Conservation (phyloP, 2,888 invertebrate species). For the Tachina grossa region DNA sequence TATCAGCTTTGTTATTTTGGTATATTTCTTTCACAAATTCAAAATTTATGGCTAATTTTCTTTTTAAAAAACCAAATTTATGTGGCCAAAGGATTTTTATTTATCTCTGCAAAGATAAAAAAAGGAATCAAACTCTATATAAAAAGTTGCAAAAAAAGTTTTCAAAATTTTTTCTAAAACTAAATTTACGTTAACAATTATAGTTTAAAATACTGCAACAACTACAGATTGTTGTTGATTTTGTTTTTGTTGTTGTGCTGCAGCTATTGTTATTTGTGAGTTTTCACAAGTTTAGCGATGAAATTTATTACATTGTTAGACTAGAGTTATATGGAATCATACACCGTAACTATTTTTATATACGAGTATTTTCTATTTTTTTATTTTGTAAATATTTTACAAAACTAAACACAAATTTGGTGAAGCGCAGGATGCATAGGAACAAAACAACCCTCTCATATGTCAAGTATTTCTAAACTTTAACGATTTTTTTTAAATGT, state of each 20-base stretch:
- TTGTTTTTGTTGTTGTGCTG: background rate
- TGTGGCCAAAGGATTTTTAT: constrained; percentile 68
- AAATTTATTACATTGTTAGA: constrained; percentile 73
- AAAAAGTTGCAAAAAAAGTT: constrained; percentile 61
- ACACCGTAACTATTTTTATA: constrained; percentile 20
- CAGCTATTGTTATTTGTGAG: constrained; percentile 38
- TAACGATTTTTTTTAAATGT: constrained; percentile 38
- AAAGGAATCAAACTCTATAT: constrained; percentile 15
- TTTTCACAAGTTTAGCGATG: constrained; percentile 74
- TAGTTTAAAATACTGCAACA: constrained; percentile 37
- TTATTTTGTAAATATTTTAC: constrained; percentile 15
- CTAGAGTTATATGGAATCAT: constrained; percentile 60
- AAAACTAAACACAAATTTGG: constrained; percentile 22
- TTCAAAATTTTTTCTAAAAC: constrained; percentile 44
- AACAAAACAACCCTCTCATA: constrained; percentile 54
- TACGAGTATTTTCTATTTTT: background rate
- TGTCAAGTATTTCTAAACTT: constrained; percentile 73
- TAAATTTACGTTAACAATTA: constrained; percentile 67
- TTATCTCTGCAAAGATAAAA: background rate
- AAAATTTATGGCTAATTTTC: constrained; percentile 66
- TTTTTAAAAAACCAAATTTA: constrained; percentile 67
- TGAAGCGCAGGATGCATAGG: background rate
- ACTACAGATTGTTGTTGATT: constrained; percentile 26
- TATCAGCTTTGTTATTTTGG: background rate
- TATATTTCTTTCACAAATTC: background rate